Conservation (phyloP, 2,888 invertebrate species). For the Parapristionchus giblindavisi region DNA sequence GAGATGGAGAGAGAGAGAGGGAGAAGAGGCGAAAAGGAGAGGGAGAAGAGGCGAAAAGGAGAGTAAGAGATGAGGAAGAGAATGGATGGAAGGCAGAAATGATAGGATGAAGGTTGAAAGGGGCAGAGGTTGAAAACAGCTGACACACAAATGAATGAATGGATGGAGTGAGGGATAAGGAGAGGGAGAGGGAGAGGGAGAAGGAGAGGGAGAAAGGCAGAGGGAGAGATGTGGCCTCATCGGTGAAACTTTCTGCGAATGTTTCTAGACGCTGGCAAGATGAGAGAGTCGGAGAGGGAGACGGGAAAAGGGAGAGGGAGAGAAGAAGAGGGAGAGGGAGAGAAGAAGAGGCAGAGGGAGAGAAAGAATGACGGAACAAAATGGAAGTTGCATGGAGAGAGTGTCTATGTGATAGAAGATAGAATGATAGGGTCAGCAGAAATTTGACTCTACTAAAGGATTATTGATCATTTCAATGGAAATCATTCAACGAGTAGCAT, state of each 20-base stretch:
- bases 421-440: too few relatives aligned
- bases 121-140: conserved; percentile 9
- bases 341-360: not conserved
- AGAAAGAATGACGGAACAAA: not conserved
- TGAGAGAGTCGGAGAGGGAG: not conserved
- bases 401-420: too few relatives aligned
- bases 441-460: too few relatives aligned
- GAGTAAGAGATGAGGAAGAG: not conserved
- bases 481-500: too few relatives aligned
- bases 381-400: too few relatives aligned
- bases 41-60: conserved; percentile 4
- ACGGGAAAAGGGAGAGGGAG: not conserved
- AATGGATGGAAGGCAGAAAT: not conserved
- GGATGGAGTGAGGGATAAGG: not conserved
- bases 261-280: not conserved
- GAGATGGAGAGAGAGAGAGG: not conserved
- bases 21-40: conserved; percentile 7
- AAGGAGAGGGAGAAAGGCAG: not conserved
- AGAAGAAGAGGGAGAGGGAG: not conserved
- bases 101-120: not conserved
- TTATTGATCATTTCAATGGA: too few relatives aligned
- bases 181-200: not conserved
- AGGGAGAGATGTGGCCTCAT: not conserved
- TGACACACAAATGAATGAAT: conserved; percentile 12
- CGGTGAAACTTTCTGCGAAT: not conserved